phyloP scores from a whole-genome alignment of 2,113 vertebrate species.

The Plotosus lineatus region DNA sequence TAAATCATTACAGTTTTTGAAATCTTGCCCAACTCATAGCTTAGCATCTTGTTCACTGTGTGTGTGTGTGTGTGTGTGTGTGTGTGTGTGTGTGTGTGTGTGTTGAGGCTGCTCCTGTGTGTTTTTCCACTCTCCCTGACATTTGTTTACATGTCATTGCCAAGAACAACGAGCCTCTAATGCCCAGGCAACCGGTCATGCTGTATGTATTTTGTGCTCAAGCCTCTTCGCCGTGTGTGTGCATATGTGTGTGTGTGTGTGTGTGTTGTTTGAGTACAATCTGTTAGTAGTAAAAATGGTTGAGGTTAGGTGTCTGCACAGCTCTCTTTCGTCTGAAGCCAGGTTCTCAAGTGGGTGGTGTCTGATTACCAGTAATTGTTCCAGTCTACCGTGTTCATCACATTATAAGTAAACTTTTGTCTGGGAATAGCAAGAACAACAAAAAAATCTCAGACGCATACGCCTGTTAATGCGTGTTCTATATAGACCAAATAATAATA shows the following conservation, averaged over 20 bases:
- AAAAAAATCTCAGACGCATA: neutral
- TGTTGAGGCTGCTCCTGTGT: slow-evolving; percentile 12
- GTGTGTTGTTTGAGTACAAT: neutral
- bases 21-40: slow-evolving; percentile 56
- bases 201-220: slow-evolving; percentile 17
- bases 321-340: slow-evolving; percentile 6
- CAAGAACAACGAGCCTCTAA: slow-evolving; percentile 54
- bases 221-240: neutral
- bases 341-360: slow-evolving; percentile 34
- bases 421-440: neutral
- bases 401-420: too few relatives aligned
- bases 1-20: slow-evolving; percentile 65
- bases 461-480: too few relatives aligned
- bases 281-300: neutral
- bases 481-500: too few relatives aligned
- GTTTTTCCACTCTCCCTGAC: slow-evolving; percentile 41
- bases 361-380: slow-evolving; percentile 55
- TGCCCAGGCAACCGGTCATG: slow-evolving; percentile 48
- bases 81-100: slow-evolving; percentile 1
- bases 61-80: neutral
- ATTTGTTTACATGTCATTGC: slow-evolving; percentile 48
- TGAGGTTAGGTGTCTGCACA: slow-evolving; percentile 13
- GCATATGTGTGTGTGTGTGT: neutral
- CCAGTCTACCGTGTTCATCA: slow-evolving; percentile 39
- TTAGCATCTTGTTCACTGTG: slow-evolving; percentile 31